phyloP scores from a whole-genome alignment of 2,797 vertebrate genomes.

The Darevskia nairensis region DNA sequence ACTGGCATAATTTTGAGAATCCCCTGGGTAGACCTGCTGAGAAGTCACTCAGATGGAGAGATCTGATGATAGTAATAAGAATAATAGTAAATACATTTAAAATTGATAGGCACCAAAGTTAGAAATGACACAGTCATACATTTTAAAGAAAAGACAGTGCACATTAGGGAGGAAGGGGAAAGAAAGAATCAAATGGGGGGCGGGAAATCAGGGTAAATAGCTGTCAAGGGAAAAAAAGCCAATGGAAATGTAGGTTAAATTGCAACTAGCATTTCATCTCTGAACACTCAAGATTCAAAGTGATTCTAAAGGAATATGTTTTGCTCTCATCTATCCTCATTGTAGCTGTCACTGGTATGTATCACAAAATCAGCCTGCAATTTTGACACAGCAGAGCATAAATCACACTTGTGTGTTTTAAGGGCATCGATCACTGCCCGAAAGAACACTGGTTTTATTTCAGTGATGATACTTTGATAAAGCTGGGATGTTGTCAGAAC shows the following conservation, averaged over 20 bases:
- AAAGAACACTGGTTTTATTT: slow-evolving; percentile 25
- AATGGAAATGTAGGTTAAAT: neutral
- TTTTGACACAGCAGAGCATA: neutral
- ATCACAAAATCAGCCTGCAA: neutral
- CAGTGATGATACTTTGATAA: neutral
- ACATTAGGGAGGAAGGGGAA: neutral
- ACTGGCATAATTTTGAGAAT: neutral
- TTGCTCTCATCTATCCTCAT: neutral
- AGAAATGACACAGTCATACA: neutral
- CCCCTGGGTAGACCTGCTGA: neutral
- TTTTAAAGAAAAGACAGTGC: neutral
- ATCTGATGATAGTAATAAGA: neutral
- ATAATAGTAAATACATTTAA: neutral
- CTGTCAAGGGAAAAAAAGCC: neutral
- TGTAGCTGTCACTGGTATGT: neutral
- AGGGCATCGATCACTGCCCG: neutral
- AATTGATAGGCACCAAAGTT: neutral
- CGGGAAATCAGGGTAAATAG: neutral
- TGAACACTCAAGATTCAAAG: slow-evolving; percentile 35
- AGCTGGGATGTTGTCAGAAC: neutral
- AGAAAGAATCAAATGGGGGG: neutral
- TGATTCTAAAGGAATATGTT: slow-evolving; percentile 6
- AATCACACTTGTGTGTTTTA: neutral
- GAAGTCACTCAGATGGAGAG: too few relatives aligned
- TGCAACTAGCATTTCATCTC: neutral